Evolutionary conservation across 1,140 invertebrate genomes (phyloP).

Genomic region (Antheraea mylitta): DNA sequence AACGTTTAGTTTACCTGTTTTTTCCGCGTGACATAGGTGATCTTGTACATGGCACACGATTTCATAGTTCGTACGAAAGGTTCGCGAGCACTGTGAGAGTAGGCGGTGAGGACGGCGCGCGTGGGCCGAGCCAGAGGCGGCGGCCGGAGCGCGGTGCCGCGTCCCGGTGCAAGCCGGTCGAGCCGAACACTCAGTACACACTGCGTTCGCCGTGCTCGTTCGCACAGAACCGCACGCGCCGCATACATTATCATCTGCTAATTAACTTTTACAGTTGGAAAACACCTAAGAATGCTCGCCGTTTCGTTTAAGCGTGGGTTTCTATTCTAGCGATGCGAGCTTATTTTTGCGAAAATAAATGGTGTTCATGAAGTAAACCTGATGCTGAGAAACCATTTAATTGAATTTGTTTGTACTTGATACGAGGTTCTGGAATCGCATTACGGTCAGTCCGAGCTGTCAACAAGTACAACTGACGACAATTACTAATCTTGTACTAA

Average conservation of each 20-base stretch:
- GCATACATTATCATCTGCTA: constrained; percentile 48
- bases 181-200: constrained; percentile 17
- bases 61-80: constrained; percentile 44
- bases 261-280: constrained; percentile 66
- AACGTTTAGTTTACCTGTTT: constrained; percentile 52
- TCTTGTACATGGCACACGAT: constrained; percentile 70
- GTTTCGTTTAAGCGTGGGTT: constrained; percentile 28
- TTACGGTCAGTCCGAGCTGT: too few species aligned
- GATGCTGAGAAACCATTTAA: not conserved
- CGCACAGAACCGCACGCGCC: constrained; percentile 49
- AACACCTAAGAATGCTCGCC: constrained; percentile 42
- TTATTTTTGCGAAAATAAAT: not conserved
- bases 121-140: constrained; percentile 19
- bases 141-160: constrained; percentile 11
- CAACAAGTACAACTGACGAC: too few species aligned
- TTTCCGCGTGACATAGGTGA: constrained; percentile 65
- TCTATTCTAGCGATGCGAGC: constrained; percentile 36
- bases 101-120: constrained; percentile 18
- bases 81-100: constrained; percentile 8
- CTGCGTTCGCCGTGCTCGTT: constrained; percentile 34
- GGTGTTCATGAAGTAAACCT: not conserved
- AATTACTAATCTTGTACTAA: too few species aligned
- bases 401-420: not conserved
- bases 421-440: too few species aligned
- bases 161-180: constrained; percentile 12